Evolutionary conservation across 2,113 vertebrate genomes (phyloP).

Genomic region (Corapipo altera): DNA sequence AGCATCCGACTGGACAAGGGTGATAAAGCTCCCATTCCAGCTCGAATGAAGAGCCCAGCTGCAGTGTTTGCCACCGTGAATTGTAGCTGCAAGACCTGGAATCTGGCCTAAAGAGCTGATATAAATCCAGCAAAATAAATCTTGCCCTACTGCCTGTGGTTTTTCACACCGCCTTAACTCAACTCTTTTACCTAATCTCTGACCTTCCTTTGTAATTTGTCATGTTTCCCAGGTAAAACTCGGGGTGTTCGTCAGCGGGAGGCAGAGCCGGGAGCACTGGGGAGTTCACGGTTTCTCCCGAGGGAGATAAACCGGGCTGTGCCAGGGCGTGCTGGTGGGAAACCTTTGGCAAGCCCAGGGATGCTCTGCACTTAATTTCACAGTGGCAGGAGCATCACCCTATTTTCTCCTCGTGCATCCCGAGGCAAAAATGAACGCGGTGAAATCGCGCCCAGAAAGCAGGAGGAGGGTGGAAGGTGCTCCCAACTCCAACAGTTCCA

Average conservation of each 20-base stretch:
- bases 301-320: background rate
- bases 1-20: slow-evolving; percentile 20
- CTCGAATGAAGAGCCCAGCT: slow-evolving; percentile 55
- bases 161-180: slow-evolving; percentile 37
- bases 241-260: background rate
- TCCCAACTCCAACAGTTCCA: fast-evolving
- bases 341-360: background rate
- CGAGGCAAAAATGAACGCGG: fast-evolving
- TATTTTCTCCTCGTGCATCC: background rate
- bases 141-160: slow-evolving; percentile 39
- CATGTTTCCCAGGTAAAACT: slow-evolving; percentile 43
- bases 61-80: slow-evolving; percentile 53
- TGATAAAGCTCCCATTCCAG: slow-evolving; percentile 44
- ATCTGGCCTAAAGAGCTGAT: slow-evolving; percentile 60
- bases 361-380: background rate
- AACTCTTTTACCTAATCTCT: slow-evolving; percentile 70
- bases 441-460: fast-evolving
- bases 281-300: background rate
- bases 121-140: slow-evolving; percentile 68
- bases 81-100: slow-evolving; percentile 65
- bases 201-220: slow-evolving; percentile 59
- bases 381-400: background rate
- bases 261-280: background rate
- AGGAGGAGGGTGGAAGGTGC: background rate
- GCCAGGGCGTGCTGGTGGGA: background rate